phyloP scores from a whole-genome alignment of 2,113 vertebrate genomes.

The Trichomycterus rosablanca region DNA sequence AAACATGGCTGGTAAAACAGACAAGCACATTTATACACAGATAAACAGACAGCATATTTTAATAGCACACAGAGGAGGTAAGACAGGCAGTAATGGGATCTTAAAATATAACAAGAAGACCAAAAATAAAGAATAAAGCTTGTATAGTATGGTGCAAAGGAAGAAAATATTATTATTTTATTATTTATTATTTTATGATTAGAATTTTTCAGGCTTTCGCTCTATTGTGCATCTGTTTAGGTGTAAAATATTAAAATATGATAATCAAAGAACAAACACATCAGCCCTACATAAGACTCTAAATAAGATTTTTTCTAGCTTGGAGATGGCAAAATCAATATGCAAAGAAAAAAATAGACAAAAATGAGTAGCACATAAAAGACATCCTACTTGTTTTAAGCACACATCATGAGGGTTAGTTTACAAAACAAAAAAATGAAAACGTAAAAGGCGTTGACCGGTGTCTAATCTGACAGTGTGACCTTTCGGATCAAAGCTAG shows the following conservation, averaged over 20 bases:
- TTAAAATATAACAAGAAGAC: slow-evolving; percentile 25
- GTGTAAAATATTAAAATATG: slow-evolving; percentile 13
- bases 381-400: slow-evolving; percentile 50
- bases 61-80: slow-evolving; percentile 29
- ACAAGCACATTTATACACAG: slow-evolving; percentile 32
- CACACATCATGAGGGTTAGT: slow-evolving; percentile 65
- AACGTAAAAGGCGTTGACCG: slow-evolving; percentile 46
- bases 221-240: no score
- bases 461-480: slow-evolving; percentile 20
- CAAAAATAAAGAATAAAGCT: slow-evolving; percentile 29
- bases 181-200: neutral
- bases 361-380: slow-evolving; percentile 43
- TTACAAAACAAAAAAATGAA: slow-evolving; percentile 58
- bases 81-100: slow-evolving; percentile 6
- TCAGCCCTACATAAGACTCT: slow-evolving; percentile 16
- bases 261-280: slow-evolving; percentile 10
- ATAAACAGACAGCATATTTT: slow-evolving; percentile 31
- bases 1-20: slow-evolving; percentile 30
- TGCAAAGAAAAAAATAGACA: slow-evolving; percentile 48
- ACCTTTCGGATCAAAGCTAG: slow-evolving; percentile 39
- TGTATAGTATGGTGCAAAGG: slow-evolving; percentile 4
- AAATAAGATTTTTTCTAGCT: slow-evolving; percentile 13
- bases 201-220: no score
- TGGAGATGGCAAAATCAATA: slow-evolving; percentile 27
- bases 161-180: neutral